These are phyloP conservation scores for Ceratotherium simum DNA, from an alignment of 2,113 vertebrate species.

Conservation along the genomic window DNA sequence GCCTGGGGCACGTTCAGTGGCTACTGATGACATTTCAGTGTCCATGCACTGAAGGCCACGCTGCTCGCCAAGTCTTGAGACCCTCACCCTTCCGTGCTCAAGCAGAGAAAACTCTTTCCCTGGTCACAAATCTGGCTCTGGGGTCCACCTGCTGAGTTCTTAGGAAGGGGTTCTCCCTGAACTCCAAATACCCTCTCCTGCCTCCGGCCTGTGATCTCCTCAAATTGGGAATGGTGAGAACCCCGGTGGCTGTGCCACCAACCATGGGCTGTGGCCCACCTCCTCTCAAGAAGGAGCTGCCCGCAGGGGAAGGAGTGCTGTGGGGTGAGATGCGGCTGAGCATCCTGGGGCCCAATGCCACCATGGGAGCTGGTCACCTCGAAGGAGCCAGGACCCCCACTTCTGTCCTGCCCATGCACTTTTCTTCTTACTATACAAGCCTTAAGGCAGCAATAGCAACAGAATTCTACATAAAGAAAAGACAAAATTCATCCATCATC, in stretches of 20 bases:
- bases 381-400: background rate
- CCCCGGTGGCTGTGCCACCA: too few relatives aligned
- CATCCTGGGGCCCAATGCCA: background rate
- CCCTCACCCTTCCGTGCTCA: background rate
- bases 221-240: background rate
- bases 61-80: background rate
- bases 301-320: rapidly evolving
- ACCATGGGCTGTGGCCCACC: background rate
- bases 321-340: rapidly evolving
- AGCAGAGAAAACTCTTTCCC: conserved; percentile 51
- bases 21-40: background rate
- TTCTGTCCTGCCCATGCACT: too few relatives aligned
- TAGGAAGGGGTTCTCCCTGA: background rate
- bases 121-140: background rate
- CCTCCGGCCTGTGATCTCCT: background rate
- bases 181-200: background rate
- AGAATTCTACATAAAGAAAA: background rate
- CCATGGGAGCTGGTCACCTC: background rate
- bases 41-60: background rate
- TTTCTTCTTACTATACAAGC: background rate
- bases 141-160: background rate
- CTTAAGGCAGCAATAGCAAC: too few relatives aligned
- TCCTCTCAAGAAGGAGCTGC: background rate
- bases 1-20: background rate
- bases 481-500: background rate